Percentiles rank a stretch among this genome's conserved stretches.
Conservation (phyloP, 2,797 vertebrate species). For the Choloepus didactylus region DNA sequence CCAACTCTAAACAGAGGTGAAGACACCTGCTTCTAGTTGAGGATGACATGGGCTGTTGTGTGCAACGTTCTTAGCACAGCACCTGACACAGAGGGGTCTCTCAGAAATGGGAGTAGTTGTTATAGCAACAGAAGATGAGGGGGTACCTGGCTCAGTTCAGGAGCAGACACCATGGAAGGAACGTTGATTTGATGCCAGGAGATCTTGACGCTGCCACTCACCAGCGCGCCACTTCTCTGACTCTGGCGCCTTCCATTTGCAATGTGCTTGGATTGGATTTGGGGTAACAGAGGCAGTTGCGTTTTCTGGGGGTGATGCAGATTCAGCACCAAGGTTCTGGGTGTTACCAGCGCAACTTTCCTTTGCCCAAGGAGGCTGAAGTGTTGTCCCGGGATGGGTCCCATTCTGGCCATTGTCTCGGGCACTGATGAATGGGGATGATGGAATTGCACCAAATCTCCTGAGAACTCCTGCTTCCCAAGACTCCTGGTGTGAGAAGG, state of each 20-base stretch:
- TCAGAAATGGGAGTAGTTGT: too few species aligned
- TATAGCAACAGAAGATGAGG: too few species aligned
- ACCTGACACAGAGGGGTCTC: too few species aligned
- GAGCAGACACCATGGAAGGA: fast-evolving
- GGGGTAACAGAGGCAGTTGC: not conserved
- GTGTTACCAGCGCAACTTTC: not conserved
- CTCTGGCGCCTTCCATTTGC: not conserved
- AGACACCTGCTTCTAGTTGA: not conserved
- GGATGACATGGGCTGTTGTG: not conserved
- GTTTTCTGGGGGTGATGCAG: not conserved
- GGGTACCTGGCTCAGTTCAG: fast-evolving
- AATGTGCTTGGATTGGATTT: not conserved
- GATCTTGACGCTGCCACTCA: fast-evolving
- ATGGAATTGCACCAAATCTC: not conserved
- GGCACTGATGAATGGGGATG: not conserved
- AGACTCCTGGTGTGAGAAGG: not conserved
- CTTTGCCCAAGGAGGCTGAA: not conserved
- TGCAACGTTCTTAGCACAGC: not conserved
- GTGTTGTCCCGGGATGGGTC: fast-evolving
- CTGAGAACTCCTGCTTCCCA: not conserved
- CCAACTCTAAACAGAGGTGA: too few species aligned
- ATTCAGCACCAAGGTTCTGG: not conserved
- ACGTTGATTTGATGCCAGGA: fast-evolving
- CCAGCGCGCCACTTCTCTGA: not conserved
- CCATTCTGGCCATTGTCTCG: not conserved